These are phyloP conservation scores for Eupithecia inturbata DNA, from an alignment of 2,888 invertebrate genomes.

Conservation along the genomic window DNA sequence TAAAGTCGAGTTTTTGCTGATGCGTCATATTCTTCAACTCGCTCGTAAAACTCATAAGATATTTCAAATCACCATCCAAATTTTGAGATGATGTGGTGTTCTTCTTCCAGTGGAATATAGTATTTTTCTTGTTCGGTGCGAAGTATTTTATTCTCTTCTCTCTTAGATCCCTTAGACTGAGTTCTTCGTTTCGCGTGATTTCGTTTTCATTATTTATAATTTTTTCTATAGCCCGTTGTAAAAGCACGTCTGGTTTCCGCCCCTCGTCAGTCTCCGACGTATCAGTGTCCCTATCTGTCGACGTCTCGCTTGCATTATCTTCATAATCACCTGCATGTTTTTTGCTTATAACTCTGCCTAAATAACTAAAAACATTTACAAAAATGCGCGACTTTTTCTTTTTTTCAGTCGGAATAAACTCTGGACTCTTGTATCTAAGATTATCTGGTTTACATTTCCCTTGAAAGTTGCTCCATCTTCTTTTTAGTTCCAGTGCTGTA, in stretches of 20 bases:
- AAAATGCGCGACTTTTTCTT: background rate
- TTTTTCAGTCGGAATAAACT: background rate
- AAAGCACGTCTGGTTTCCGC: background rate
- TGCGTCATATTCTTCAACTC: slow-evolving; percentile 2
- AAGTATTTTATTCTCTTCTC: background rate
- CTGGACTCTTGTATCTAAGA: background rate
- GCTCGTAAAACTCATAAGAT: background rate
- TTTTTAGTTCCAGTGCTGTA: background rate
- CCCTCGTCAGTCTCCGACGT: background rate
- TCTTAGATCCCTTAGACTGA: background rate
- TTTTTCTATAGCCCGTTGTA: background rate
- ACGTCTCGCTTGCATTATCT: background rate
- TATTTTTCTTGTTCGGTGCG: background rate
- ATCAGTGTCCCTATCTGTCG: background rate
- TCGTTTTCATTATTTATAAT: background rate
- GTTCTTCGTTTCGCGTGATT: background rate
- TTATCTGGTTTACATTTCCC: background rate
- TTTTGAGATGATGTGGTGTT: background rate
- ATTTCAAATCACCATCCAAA: background rate
- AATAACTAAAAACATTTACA: background rate
- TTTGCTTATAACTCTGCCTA: background rate
- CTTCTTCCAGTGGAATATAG: background rate
- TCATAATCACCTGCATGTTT: background rate
- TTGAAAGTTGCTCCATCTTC: background rate
- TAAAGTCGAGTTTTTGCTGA: background rate